Conservation (phyloP, 2,888 invertebrate species). For the Antitype chi region DNA sequence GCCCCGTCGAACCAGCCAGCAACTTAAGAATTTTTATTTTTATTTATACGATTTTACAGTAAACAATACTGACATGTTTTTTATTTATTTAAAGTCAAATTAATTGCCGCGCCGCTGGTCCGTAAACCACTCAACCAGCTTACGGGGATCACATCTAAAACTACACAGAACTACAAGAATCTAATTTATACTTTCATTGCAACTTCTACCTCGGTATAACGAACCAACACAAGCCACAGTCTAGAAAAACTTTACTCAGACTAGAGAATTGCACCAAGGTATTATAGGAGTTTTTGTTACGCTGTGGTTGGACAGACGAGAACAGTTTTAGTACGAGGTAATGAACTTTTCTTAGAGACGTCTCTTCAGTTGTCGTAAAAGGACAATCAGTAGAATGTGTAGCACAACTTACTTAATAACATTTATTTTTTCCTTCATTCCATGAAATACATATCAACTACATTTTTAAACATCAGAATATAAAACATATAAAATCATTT, state of each 20-base stretch:
- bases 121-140: not conserved
- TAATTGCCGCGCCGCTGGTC: not conserved
- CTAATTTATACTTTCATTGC: slow-evolving; percentile 37
- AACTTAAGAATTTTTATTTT: not conserved
- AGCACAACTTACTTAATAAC: no score
- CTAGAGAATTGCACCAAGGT: not conserved
- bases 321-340: not conserved
- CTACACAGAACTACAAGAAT: slow-evolving; percentile 15
- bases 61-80: not conserved
- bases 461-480: no score
- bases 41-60: not conserved
- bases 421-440: no score
- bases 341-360: not conserved
- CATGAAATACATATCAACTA: no score
- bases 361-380: not conserved
- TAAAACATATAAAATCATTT: no score
- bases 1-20: not conserved
- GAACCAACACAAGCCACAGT: slow-evolving; percentile 29
- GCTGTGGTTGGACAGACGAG: not conserved
- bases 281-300: slow-evolving; percentile 10
- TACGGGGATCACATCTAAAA: not conserved
- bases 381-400: not conserved
- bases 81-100: not conserved
- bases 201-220: slow-evolving; percentile 30
- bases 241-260: slow-evolving; percentile 28